Base-by-base conservation (phyloP, 2,113 vertebrate species). In the Chionodraco myersi region DNA sequence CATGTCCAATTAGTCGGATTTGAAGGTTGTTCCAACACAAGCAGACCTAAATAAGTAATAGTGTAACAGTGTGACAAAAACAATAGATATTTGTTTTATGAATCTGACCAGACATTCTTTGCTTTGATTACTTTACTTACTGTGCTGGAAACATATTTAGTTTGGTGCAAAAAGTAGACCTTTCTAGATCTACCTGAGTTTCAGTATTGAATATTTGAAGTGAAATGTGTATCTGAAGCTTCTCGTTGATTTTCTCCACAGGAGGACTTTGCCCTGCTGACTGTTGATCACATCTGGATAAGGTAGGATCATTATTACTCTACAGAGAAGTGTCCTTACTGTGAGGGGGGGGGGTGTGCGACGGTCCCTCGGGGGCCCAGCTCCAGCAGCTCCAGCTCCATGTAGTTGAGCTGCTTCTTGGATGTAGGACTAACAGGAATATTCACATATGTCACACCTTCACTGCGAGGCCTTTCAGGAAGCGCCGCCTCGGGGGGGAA, bases 351-450 rank as follows among this genome's bases (percentile, higher is more conserved):
- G 54, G 81, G 78, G 16, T 88, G 89, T 45, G 79, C 1, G 48
- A 60, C 53, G 21, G 84, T 88, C 93, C 96, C 97, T 93, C 95
- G 94, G 87, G 90, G 65, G 1, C 89, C 77, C 0, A 93, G 83
- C 47, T 96, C 96, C 74, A 95, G 96, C 71, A 96, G 95, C 85
- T 97, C 96, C 89, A 98, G 87, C 85, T 97, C 97, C 96, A 96
- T 94, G 91, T 97, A 98, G 91, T 97, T 96, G 73, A 97, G 95
- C 85, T 96, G 96, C 88, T 95, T 95, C 86, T 95, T 95, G 67
- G 95, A 95, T 1, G 94, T 90, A 14, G 97, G 96, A 80, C 97
- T 97, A 75, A 96, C 84, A 4, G 97, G 98, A 90, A 98, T 95
- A 92, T 97, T 98, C 68, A 96, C 94, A 4, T 97, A 97, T 2